phyloP scores from a whole-genome alignment of 1,140 invertebrate species.

The Pissodes strobi region DNA sequence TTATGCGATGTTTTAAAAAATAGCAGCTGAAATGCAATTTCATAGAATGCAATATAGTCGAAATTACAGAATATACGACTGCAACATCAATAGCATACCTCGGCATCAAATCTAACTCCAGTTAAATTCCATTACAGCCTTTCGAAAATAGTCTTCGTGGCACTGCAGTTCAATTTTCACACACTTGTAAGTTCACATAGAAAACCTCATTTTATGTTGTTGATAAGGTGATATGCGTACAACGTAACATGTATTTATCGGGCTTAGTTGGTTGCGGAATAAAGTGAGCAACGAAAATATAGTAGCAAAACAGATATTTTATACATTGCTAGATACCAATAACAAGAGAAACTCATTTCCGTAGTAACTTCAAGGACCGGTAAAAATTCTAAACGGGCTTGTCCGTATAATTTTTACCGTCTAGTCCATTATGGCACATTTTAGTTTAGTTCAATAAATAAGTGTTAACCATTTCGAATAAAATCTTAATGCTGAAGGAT shows the following conservation, averaged over 20 bases:
- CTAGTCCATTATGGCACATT: too few relatives aligned
- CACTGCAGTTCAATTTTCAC: constrained; percentile 2
- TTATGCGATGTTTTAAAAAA: too few relatives aligned
- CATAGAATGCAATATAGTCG: background rate
- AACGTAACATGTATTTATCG: background rate
- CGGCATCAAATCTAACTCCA: background rate
- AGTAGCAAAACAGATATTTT: too few relatives aligned
- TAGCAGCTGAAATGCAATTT: background rate
- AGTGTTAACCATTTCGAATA: too few relatives aligned
- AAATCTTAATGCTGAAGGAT: too few relatives aligned
- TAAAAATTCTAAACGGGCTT: too few relatives aligned
- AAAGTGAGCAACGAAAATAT: constrained; percentile 3
- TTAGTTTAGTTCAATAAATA: too few relatives aligned
- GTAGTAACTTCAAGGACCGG: too few relatives aligned
- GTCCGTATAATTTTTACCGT: too few relatives aligned
- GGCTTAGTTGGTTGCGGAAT: background rate
- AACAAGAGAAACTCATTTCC: too few relatives aligned
- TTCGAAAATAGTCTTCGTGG: constrained; percentile 5
- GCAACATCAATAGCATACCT: background rate
- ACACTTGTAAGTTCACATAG: background rate
- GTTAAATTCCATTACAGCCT: constrained; percentile 9
- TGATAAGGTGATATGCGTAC: background rate
- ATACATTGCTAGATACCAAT: too few relatives aligned
- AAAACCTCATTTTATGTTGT: background rate
- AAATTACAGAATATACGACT: constrained; percentile 5